Percentiles rank a stretch among this genome's conserved stretches.
Evolutionary conservation across 2,797 vertebrate species (phyloP).

Genomic region (Dipus sagitta): DNA sequence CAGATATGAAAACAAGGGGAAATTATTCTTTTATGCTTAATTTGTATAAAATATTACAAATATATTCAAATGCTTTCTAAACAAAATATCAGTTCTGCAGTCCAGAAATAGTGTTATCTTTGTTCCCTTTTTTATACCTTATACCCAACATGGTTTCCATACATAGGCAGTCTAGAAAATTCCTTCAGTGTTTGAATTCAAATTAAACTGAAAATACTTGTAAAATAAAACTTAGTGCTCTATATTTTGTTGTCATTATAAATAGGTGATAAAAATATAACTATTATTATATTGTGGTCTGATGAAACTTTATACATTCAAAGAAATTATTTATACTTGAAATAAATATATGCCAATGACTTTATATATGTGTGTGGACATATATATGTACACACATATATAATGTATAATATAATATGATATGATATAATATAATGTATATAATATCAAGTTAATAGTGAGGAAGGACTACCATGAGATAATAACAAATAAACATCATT

Average conservation of each 20-base stretch:
- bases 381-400: too few species aligned
- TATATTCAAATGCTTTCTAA: conserved; percentile 8
- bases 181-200: not conserved
- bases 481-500: too few species aligned
- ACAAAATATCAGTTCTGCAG: not conserved
- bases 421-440: too few species aligned
- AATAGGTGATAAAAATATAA: not conserved
- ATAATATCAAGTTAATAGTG: too few species aligned
- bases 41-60: not conserved
- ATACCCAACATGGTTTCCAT: not conserved
- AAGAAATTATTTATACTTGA: not conserved
- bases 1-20: not conserved
- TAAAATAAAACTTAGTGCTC: not conserved
- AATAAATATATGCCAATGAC: not conserved
- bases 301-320: not conserved
- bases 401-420: too few species aligned
- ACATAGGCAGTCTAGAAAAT: not conserved
- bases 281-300: not conserved
- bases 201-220: not conserved
- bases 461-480: too few species aligned
- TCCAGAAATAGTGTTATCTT: not conserved
- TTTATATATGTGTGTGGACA: too few species aligned
- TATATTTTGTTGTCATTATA: not conserved
- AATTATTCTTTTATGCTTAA: not conserved
- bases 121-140: not conserved